phyloP scores from a whole-genome alignment of 2,797 vertebrate genomes.

The Onychomys leucogaster region DNA sequence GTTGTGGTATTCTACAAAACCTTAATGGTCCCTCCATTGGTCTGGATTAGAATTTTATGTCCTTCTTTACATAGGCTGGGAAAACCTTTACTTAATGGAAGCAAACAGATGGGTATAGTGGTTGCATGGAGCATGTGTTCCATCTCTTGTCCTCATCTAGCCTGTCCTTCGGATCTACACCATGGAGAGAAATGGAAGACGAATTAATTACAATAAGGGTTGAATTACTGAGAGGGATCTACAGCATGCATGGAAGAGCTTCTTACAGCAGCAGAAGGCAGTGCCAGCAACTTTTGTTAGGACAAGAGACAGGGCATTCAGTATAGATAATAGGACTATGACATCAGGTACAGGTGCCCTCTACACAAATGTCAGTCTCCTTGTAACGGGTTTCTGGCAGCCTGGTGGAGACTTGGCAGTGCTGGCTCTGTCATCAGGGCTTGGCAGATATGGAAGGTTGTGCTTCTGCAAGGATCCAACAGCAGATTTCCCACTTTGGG shows the following conservation, averaged over 20 bases:
- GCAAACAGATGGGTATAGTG: neutral
- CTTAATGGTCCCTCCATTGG: neutral
- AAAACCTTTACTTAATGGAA: neutral
- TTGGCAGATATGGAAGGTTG: neutral
- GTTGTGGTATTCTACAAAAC: neutral
- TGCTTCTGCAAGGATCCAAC: neutral
- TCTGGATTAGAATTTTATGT: neutral
- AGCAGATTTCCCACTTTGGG: neutral
- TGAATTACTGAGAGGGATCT: neutral
- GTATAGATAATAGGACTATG: conserved; percentile 17
- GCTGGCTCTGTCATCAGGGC: neutral
- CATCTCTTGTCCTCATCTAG: neutral
- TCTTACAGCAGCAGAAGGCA: neutral
- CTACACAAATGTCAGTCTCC: conserved; percentile 60
- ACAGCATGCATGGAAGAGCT: neutral
- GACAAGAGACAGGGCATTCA: conserved; percentile 34
- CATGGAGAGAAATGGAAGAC: neutral
- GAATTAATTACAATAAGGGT: neutral
- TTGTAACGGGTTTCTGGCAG: conserved; percentile 49
- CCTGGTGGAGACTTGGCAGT: neutral
- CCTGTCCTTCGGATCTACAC: neutral
- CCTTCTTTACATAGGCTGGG: neutral
- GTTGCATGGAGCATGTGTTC: neutral
- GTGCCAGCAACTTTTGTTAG: conserved; percentile 55
- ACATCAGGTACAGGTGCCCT: conserved; percentile 57